Evolutionary conservation across 92 coral and sea anemone genomes (phyloP), one percentile per base, ranked within the genome.

Genomic region (Epizoanthus fatuus): DNA sequence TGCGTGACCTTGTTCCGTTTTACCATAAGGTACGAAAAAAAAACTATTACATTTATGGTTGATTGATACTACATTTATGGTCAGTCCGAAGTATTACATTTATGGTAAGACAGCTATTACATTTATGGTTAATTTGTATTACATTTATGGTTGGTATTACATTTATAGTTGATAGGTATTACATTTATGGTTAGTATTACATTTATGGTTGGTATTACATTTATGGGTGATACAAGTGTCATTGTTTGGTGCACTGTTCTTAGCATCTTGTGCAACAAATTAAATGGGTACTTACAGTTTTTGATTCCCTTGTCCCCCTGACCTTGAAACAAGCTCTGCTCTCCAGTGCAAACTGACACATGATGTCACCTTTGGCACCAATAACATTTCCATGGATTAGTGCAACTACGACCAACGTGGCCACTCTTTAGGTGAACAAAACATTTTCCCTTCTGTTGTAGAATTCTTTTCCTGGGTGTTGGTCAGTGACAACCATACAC

Each of bases 361-460:
- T 70, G 53, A 52, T 68, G 69, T 20, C 54, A 53, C 74, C 47
- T 79, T 32, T 72, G 60, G 63, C 85, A 81, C 12, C 72, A 20
- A 66, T 65, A 64, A 38, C 74, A 80, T 42, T 58, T 37, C 12
- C 25, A 25, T 38, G 71, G 68, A 64, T 44, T 57, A 40, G 38
- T 4, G 12, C 58, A 79, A 35, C 12, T 52, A 29, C 53, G 51
- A 19, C 71, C 37, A 16, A 79, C 5, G 29, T 79, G 72, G 15
- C 71, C 71, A 13, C 69, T 25, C 39, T 66, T 67, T n/a, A 67
- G 9, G 45, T 52, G 22, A 5, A 67, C n/a, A 67, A 67, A 67
- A 29, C 57, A 71, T 65, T 66, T 65, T 60, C 85, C 85, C 39
- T 81, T 81, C 20, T 68, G 85, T 16, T 74, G 75, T 5, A 81